Evolutionary conservation across 2,888 invertebrate species (phyloP).

Genomic region (Latheticus oryzae): DNA sequence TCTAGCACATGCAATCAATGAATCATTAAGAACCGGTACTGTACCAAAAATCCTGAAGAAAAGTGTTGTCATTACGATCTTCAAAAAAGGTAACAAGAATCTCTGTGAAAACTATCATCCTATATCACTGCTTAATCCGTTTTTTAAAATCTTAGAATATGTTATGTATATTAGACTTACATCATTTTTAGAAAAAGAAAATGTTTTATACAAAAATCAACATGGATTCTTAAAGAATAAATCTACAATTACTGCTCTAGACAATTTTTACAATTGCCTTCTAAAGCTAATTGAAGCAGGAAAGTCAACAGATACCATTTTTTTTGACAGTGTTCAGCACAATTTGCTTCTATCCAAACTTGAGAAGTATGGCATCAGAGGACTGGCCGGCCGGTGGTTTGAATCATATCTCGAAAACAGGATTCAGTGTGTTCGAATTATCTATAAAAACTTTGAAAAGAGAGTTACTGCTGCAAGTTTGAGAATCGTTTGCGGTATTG

Average conservation of each 20-base stretch:
- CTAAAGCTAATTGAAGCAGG: conserved; percentile 1
- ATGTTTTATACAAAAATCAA: not conserved
- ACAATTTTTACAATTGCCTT: not conserved
- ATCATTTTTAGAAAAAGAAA: not conserved
- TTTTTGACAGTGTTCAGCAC: not conserved
- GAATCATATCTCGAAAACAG: not conserved
- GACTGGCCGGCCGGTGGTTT: too few relatives aligned
- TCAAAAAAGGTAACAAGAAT: not conserved
- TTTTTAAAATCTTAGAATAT: not conserved
- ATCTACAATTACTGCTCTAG: not conserved
- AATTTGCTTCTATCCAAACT: too few relatives aligned
- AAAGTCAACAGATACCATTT: not conserved
- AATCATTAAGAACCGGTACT: conserved; percentile 1
- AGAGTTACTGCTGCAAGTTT: not conserved
- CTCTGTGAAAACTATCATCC: not conserved
- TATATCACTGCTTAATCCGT: not conserved
- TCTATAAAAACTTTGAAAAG: not conserved
- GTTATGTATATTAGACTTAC: not conserved
- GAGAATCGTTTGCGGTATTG: not conserved
- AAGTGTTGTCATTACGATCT: not conserved
- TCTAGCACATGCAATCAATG: not conserved
- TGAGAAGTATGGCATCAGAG: conserved; percentile 1
- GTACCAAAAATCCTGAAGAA: not conserved
- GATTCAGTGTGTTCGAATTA: not conserved
- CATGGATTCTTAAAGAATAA: not conserved